Percentiles rank a stretch among this genome's conserved stretches.
These are phyloP conservation scores for Pseudoatta argentina DNA, from an alignment of 1,140 invertebrate genomes.

Conservation along the genomic window DNA sequence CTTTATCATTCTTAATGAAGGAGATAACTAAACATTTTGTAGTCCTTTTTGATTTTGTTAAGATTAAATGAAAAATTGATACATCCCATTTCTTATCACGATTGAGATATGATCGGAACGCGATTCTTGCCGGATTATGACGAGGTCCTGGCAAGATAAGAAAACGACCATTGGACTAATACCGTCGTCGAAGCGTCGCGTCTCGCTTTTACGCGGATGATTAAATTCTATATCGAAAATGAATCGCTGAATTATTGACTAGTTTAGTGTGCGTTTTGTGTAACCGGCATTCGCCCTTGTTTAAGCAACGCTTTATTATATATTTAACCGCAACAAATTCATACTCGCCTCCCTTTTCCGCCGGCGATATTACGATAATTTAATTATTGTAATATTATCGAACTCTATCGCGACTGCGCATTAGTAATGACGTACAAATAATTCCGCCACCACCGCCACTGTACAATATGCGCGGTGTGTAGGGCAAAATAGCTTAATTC, in stretches of 20 bases:
- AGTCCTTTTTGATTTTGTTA: neutral
- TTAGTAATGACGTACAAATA: slow-evolving; percentile 65
- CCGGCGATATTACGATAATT: slow-evolving; percentile 66
- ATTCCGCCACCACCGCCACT: slow-evolving; percentile 39
- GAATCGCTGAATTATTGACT: slow-evolving; percentile 59
- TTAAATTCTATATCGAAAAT: slow-evolving; percentile 65
- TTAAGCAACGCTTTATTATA: slow-evolving; percentile 66
- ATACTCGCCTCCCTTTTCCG: slow-evolving; percentile 63
- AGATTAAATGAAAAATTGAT: neutral
- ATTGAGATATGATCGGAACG: neutral
- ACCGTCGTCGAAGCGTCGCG: neutral
- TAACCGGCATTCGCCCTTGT: slow-evolving; percentile 60
- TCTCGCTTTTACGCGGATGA: slow-evolving; percentile 51
- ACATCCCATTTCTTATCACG: neutral
- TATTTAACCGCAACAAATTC: slow-evolving; percentile 66
- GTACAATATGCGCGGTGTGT: slow-evolving; percentile 55
- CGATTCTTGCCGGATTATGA: neutral
- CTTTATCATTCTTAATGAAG: neutral
- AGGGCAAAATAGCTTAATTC: slow-evolving; percentile 62
- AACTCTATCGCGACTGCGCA: slow-evolving; percentile 63
- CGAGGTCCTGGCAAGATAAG: neutral
- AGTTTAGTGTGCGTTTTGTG: slow-evolving; percentile 58
- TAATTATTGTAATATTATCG: slow-evolving; percentile 68
- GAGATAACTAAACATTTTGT: neutral
- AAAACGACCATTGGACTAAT: neutral